phyloP scores from a whole-genome alignment of 2,888 invertebrate genomes.

The Parascotia fuliginaria region DNA sequence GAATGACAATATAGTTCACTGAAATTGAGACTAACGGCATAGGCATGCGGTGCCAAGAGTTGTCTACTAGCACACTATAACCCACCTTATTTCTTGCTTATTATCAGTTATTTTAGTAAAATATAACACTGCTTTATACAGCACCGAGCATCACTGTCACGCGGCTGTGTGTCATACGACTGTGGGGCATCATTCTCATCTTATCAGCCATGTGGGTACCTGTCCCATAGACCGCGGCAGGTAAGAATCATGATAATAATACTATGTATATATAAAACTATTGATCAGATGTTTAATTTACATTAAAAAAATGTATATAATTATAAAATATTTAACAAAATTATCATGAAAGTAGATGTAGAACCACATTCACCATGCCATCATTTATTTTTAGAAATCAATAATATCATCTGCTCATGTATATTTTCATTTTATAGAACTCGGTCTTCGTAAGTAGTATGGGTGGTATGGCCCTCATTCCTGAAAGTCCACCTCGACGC shows the following conservation, averaged over 20 bases:
- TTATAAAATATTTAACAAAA: too few species aligned
- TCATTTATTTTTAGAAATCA: background rate
- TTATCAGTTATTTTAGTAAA: conserved; percentile 23
- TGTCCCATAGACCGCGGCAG: conserved; percentile 77
- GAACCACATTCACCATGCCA: background rate
- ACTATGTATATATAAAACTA: too few species aligned
- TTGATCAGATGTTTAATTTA: too few species aligned
- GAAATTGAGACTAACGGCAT: conserved; percentile 1
- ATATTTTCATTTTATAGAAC: conserved; percentile 84
- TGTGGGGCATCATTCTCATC: conserved; percentile 73
- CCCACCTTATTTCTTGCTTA: conserved; percentile 18
- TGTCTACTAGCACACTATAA: conserved; percentile 26
- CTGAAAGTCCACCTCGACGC: conserved; percentile 89
- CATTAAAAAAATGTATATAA: too few species aligned
- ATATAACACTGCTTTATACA: conserved; percentile 49
- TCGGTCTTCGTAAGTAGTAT: conserved; percentile 94
- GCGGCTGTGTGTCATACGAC: conserved; percentile 87
- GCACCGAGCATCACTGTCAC: conserved; percentile 90
- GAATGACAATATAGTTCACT: conserved; percentile 13
- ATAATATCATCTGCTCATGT: background rate
- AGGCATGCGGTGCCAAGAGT: conserved; percentile 15
- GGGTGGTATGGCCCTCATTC: conserved; percentile 88
- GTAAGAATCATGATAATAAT: conserved; percentile 48
- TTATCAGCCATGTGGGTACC: conserved; percentile 78
- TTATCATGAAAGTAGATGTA: background rate